Evolutionary conservation across 2,113 vertebrate genomes (phyloP).

Genomic region (Hippocampus comes): DNA sequence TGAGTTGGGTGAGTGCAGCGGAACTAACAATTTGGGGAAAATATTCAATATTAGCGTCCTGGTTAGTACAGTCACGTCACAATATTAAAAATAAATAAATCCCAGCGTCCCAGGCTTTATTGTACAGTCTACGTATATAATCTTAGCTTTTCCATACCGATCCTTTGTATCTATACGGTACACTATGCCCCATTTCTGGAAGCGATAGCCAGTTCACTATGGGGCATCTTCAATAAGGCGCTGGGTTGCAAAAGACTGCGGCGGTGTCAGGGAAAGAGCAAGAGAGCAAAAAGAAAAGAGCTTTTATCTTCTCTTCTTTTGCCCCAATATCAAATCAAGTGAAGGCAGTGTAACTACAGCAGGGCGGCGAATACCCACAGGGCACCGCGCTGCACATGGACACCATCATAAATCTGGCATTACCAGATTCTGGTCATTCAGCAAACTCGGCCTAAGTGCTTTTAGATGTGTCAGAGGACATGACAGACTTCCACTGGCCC

Average conservation of each 20-base stretch:
- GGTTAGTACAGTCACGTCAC: no score
- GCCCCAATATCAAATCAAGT: constrained; percentile 58
- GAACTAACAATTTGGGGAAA: no score
- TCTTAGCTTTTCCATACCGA: constrained; percentile 16
- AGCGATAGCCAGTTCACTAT: constrained; percentile 33
- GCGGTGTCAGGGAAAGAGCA: constrained; percentile 22
- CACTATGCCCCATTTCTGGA: constrained; percentile 31
- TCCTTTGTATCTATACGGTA: constrained; percentile 38
- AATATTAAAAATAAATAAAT: neutral
- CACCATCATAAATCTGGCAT: constrained; percentile 64
- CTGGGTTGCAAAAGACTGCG: constrained; percentile 23
- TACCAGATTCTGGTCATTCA: constrained; percentile 61
- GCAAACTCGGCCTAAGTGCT: constrained; percentile 62
- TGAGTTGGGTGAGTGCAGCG: no score
- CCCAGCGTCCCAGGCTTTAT: neutral
- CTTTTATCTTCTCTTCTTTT: constrained; percentile 42
- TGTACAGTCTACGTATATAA: neutral
- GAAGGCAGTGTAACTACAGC: constrained; percentile 32
- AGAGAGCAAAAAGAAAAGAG: constrained; percentile 19
- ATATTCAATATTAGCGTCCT: no score
- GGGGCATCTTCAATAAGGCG: constrained; percentile 37
- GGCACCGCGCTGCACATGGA: constrained; percentile 41
- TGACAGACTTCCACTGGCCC: constrained; percentile 51
- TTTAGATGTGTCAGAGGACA: constrained; percentile 63
- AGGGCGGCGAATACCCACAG: constrained; percentile 37